These are phyloP conservation scores for Aphis craccivora DNA, from an alignment of 1,140 invertebrate genomes.

Conservation along the genomic window DNA sequence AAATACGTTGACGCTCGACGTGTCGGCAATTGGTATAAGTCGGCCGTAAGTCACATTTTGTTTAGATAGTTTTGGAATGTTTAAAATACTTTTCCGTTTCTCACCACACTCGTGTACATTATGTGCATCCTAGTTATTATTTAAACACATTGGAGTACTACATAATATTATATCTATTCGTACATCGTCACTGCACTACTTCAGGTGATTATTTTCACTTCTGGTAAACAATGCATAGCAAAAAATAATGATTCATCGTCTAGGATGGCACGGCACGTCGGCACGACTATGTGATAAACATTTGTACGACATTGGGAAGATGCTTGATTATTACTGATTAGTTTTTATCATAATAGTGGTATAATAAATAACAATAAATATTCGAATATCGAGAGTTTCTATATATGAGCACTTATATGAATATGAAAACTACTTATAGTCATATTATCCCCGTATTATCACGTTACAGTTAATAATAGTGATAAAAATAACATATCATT, in stretches of 20 bases:
- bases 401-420: too few relatives aligned
- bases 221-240: background rate
- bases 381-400: too few relatives aligned
- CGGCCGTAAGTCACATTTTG: conserved; percentile 15
- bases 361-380: too few relatives aligned
- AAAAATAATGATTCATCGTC: background rate
- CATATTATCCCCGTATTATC: too few relatives aligned
- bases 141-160: background rate
- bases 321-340: too few relatives aligned
- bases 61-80: conserved; percentile 15
- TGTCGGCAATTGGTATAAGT: background rate
- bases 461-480: too few relatives aligned
- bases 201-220: background rate
- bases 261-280: too few relatives aligned
- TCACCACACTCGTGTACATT: background rate
- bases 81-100: background rate
- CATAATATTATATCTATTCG: background rate
- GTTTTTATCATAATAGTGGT: too few relatives aligned
- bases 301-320: too few relatives aligned
- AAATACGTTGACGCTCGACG: conserved; percentile 16
- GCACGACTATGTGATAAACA: too few relatives aligned
- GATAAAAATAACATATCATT: too few relatives aligned
- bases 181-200: background rate
- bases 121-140: background rate
- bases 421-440: too few relatives aligned